Evolutionary conservation across 1,140 invertebrate species (phyloP).

Genomic region (Sinonovacula constricta): DNA sequence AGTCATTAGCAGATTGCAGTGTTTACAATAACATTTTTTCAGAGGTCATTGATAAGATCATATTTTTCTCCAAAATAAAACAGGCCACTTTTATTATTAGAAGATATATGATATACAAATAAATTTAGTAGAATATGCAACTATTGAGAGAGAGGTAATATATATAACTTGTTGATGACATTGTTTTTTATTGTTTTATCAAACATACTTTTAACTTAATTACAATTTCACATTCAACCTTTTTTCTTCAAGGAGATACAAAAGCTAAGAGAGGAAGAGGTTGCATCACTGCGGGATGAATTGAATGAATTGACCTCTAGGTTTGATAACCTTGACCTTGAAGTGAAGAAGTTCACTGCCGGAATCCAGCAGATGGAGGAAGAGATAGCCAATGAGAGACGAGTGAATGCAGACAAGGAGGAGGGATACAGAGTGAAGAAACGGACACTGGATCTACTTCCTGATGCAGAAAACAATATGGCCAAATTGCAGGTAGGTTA

Average conservation of each 20-base stretch:
- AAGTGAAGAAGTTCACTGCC: constrained; percentile 71
- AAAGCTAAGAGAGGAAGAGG: constrained; percentile 74
- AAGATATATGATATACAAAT: too few species aligned
- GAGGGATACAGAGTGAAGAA: constrained; percentile 79
- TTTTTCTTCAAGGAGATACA: constrained; percentile 76
- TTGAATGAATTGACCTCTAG: constrained; percentile 66
- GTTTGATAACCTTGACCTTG: constrained; percentile 69
- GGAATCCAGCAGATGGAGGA: constrained; percentile 75
- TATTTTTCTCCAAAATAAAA: too few species aligned
- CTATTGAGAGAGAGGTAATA: too few species aligned
- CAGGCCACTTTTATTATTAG: too few species aligned
- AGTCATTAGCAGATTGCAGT: too few species aligned
- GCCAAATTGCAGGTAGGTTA: constrained; percentile 79
- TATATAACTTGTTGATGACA: too few species aligned
- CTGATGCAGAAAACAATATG: constrained; percentile 84
- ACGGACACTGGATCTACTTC: constrained; percentile 83
- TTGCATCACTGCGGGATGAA: constrained; percentile 70
- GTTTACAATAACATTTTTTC: too few species aligned
- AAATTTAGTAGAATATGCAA: too few species aligned
- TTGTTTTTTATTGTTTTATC: too few species aligned
- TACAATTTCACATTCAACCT: too few species aligned
- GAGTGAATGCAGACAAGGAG: constrained; percentile 71
- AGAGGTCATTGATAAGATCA: too few species aligned
- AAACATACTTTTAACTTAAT: too few species aligned
- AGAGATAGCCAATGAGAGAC: constrained; percentile 55